Evolutionary conservation across 2,888 invertebrate genomes (phyloP).

Genomic region (Hydraecia micacea): DNA sequence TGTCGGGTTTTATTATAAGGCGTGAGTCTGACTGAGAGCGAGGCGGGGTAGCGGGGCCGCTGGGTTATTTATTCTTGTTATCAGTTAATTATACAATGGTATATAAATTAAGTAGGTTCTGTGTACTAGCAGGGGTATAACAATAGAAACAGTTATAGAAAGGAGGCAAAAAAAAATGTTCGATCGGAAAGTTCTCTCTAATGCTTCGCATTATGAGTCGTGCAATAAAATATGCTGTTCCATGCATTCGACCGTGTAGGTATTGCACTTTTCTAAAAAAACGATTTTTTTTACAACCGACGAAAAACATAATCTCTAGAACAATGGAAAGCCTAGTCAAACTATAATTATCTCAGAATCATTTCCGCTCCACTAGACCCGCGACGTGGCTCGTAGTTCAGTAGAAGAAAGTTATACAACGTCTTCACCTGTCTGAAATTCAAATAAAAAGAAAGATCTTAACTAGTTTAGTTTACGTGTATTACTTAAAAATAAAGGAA

Average conservation of each 20-base stretch:
- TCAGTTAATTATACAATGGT: neutral
- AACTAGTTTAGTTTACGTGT: constrained; percentile 61
- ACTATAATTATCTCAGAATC: neutral
- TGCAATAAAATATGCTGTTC: no score
- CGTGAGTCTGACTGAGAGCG: neutral
- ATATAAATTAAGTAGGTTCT: no score
- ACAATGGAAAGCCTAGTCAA: neutral
- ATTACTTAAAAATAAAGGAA: constrained; percentile 52
- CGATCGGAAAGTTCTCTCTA: no score
- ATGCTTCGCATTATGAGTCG: no score
- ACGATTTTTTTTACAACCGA: no score
- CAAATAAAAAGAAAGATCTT: constrained; percentile 51
- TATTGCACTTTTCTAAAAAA: no score
- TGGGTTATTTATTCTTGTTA: neutral
- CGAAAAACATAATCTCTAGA: neutral
- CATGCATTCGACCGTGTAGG: no score
- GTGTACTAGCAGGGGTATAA: no score
- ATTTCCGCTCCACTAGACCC: neutral
- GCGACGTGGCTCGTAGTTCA: neutral
- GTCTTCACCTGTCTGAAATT: constrained; percentile 47
- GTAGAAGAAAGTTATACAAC: constrained; percentile 16
- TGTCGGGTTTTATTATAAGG: constrained; percentile 19
- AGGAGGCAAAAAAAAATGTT: no score
- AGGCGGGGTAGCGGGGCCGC: neutral
- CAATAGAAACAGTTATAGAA: no score